Conservation (phyloP, 2,888 invertebrate genomes). For the Acrobasis repandana region DNA sequence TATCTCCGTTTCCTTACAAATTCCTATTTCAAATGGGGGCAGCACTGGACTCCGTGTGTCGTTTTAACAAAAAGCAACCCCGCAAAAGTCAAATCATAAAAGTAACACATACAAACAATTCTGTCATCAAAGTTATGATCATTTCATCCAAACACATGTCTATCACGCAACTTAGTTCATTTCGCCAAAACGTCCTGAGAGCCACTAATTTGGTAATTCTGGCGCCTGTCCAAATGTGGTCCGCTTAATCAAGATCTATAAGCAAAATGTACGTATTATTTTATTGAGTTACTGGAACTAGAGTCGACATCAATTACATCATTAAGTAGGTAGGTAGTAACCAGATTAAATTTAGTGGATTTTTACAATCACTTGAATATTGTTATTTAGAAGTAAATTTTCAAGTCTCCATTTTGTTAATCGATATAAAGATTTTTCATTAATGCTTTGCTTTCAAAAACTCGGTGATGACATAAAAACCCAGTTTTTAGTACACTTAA, state of each 20-base stretch:
- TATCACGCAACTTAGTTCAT: constrained; percentile 16
- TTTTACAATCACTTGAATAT: no score
- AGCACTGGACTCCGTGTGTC: no score
- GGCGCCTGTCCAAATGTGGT: constrained; percentile 15
- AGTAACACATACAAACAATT: not conserved
- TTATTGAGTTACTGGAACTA: constrained; percentile 29
- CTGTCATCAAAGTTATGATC: constrained; percentile 12
- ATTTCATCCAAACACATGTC: constrained; percentile 7
- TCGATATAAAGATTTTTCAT: no score
- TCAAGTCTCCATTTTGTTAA: no score
- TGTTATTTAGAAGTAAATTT: no score
- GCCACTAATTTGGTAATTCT: constrained; percentile 21
- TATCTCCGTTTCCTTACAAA: no score
- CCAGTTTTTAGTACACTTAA: no score
- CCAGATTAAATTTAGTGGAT: no score
- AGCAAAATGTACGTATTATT: constrained; percentile 21
- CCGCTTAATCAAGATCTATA: constrained; percentile 21
- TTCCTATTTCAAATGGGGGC: no score
- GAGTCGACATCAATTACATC: not conserved
- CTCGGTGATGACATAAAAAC: no score
- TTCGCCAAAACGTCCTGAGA: constrained; percentile 14
- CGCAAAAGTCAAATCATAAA: not conserved
- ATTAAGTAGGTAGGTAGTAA: not conserved
- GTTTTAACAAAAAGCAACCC: not conserved
- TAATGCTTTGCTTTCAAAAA: no score